phyloP scores from a whole-genome alignment of 1,140 invertebrate genomes.

The Drosophila repleta region DNA sequence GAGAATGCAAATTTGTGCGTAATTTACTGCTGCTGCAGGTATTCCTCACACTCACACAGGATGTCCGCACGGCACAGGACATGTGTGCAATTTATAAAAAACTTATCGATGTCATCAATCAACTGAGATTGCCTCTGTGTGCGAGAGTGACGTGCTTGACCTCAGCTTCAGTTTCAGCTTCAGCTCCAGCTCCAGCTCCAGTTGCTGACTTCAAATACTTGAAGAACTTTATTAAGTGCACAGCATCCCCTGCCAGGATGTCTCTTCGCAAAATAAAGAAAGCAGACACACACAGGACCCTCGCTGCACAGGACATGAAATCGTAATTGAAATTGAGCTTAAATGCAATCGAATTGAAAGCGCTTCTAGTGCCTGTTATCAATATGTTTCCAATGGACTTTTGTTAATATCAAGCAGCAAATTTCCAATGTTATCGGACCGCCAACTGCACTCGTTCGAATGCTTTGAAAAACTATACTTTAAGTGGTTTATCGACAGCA shows the following conservation, averaged over 20 bases:
- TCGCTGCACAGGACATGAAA: conserved; percentile 2
- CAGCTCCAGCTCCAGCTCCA: no score
- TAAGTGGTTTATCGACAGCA: no score
- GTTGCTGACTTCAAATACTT: conserved; percentile 32
- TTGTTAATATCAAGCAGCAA: conserved; percentile 31
- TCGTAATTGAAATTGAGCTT: conserved; percentile 52
- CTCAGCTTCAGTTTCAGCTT: conserved; percentile 37
- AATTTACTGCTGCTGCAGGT: conserved; percentile 42
- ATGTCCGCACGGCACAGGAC: conserved; percentile 38
- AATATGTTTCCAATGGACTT: conserved; percentile 48
- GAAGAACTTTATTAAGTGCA: conserved; percentile 68
- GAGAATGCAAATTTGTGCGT: conserved; percentile 48
- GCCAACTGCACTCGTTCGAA: background rate
- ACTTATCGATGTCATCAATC: conserved; percentile 83
- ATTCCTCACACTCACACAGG: conserved; percentile 17
- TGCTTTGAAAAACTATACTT: background rate
- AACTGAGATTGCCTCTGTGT: conserved; percentile 41
- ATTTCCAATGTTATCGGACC: conserved; percentile 5
- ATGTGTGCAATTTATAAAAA: conserved; percentile 71
- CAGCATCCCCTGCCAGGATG: conserved; percentile 26
- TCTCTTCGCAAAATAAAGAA: conserved; percentile 12
- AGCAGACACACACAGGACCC: conserved; percentile 17
- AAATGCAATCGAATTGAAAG: conserved; percentile 18
- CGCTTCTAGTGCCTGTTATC: conserved; percentile 47
- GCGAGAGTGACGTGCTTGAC: conserved; percentile 2